Conservation (phyloP, 2,888 invertebrate genomes). For the Lypha dubia region DNA sequence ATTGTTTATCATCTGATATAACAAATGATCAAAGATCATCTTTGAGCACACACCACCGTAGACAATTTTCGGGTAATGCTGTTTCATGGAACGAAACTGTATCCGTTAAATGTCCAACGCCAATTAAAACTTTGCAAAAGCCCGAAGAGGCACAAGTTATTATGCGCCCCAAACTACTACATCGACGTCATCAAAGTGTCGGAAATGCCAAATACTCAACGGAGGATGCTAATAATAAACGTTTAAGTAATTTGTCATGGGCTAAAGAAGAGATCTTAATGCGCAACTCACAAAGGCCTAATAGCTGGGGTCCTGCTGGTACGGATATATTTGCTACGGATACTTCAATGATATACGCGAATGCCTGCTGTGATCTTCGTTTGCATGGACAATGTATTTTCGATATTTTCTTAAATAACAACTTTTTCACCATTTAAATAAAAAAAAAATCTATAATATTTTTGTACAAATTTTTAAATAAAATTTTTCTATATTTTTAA, state of each 20-base stretch:
- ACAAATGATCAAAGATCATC: conserved; percentile 74
- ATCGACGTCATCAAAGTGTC: conserved; percentile 82
- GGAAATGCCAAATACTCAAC: conserved; percentile 80
- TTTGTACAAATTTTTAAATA: conserved; percentile 53
- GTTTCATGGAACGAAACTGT: conserved; percentile 83
- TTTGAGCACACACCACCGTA: conserved; percentile 76
- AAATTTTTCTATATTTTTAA: conserved; percentile 36
- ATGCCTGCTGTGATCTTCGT: conserved; percentile 85
- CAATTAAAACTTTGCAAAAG: conserved; percentile 55
- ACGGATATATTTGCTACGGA: conserved; percentile 82
- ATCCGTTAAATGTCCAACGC: conserved; percentile 77
- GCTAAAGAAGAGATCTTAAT: conserved; percentile 77
- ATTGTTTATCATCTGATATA: conserved; percentile 75
- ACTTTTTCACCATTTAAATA: not conserved
- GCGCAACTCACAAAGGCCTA: conserved; percentile 77
- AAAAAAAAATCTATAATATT: conserved; percentile 7
- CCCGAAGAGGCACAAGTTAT: conserved; percentile 76
- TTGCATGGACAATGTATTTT: conserved; percentile 93
- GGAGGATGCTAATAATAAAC: conserved; percentile 78
- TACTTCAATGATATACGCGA: conserved; percentile 89
- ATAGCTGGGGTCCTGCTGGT: conserved; percentile 83
- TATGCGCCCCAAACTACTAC: conserved; percentile 78
- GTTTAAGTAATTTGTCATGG: conserved; percentile 79
- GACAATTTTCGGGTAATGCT: conserved; percentile 82
- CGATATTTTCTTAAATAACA: conserved; percentile 34